Evolutionary conservation across 2,888 invertebrate genomes (phyloP).

Genomic region (Brachypalpus laphriformis): DNA sequence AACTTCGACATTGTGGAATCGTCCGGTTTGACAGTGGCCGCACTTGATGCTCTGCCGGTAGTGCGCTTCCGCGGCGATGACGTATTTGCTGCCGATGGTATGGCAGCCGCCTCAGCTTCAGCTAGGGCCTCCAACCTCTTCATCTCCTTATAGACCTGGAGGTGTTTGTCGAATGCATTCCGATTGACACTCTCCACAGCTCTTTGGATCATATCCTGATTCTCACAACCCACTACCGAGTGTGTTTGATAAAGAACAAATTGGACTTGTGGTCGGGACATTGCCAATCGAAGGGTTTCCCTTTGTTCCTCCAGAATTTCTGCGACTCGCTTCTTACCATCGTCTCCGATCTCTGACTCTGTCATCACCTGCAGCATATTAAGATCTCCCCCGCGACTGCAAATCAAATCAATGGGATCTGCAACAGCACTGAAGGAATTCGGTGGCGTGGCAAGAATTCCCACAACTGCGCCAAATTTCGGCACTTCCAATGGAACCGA

Average conservation of each 20-base stretch:
- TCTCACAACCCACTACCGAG: conserved; percentile 90
- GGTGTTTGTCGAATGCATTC: conserved; percentile 88
- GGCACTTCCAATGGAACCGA: conserved; percentile 83
- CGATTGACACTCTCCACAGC: conserved; percentile 89
- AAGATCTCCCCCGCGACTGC: conserved; percentile 90
- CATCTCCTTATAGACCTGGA: conserved; percentile 81
- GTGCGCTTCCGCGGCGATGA: conserved; percentile 78
- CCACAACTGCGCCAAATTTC: conserved; percentile 86
- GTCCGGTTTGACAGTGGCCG: conserved; percentile 50
- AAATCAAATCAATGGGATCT: conserved; percentile 92
- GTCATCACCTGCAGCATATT: conserved; percentile 89
- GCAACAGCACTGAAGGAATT: conserved; percentile 91
- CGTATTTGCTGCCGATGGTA: conserved; percentile 78
- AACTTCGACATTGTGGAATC: conserved; percentile 13
- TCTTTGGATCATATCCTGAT: conserved; percentile 88
- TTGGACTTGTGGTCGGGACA: conserved; percentile 93
- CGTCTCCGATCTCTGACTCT: conserved; percentile 86
- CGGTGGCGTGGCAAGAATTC: conserved; percentile 89
- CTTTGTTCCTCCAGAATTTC: conserved; percentile 90
- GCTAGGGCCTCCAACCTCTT: conserved; percentile 80
- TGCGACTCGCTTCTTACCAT: conserved; percentile 86
- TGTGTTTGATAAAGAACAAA: conserved; percentile 92
- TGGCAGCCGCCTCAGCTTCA: conserved; percentile 78
- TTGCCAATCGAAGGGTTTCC: conserved; percentile 88
- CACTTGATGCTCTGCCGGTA: conserved; percentile 67